Conservation (phyloP, 1,140 invertebrate species). For the Globodera rostochiensis region DNA sequence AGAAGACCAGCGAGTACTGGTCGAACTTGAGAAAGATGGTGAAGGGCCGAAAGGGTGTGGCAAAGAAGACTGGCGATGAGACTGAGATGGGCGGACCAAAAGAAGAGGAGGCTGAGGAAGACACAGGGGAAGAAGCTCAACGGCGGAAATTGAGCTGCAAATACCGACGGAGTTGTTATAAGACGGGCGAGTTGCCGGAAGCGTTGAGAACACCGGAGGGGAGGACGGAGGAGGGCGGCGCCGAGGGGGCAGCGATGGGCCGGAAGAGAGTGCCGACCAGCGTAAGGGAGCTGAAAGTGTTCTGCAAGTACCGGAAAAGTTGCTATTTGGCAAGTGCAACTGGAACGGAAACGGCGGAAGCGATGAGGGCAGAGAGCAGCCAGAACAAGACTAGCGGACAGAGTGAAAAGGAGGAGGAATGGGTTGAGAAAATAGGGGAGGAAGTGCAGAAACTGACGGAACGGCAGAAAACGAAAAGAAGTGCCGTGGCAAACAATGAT, state of each 20-base stretch:
- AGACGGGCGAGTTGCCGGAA: conserved; percentile 31
- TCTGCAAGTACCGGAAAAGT: conserved; percentile 49
- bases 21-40: neutral
- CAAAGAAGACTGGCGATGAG: neutral
- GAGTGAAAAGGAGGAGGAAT: neutral
- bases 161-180: conserved; percentile 43
- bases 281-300: conserved; percentile 39
- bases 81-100: neutral
- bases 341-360: conserved; percentile 35
- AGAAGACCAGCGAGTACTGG: neutral
- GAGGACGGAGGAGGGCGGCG: neutral
- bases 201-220: neutral
- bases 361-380: conserved; percentile 6
- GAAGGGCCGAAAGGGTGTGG: neutral
- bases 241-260: neutral
- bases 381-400: neutral
- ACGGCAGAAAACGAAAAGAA: neutral
- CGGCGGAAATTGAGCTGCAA: conserved; percentile 31
- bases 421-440: neutral
- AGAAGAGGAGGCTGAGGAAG: neutral
- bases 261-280: conserved; percentile 30
- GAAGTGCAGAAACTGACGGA: neutral
- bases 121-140: neutral
- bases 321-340: conserved; percentile 54
- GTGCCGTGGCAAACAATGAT: too few species aligned